Evolutionary conservation across 2,888 invertebrate species (phyloP).

Genomic region (Rhagophthalmus giganteus): DNA sequence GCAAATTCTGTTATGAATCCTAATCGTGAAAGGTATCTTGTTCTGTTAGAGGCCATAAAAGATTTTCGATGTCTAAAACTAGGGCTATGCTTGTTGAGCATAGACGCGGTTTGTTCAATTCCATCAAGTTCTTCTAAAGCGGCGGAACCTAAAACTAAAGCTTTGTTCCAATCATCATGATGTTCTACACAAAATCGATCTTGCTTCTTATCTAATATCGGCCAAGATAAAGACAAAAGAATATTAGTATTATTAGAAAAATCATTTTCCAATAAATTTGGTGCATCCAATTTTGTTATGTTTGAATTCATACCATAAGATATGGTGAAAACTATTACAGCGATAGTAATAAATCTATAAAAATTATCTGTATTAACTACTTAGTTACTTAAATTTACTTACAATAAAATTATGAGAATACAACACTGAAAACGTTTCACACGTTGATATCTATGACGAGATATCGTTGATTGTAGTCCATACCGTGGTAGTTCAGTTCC

Average conservation of each 20-base stretch:
- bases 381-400: constrained; percentile 49
- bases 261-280: constrained; percentile 4
- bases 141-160: constrained; percentile 60
- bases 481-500: constrained; percentile 55
- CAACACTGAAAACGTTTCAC: constrained; percentile 71
- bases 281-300: too few species aligned
- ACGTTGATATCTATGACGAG: constrained; percentile 57
- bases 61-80: constrained; percentile 73
- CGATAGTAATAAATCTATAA: too few species aligned
- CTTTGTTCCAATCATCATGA: constrained; percentile 55
- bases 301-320: constrained; percentile 22
- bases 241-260: constrained; percentile 20
- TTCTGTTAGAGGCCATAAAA: constrained; percentile 64
- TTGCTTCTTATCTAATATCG: constrained; percentile 34
- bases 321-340: constrained; percentile 34
- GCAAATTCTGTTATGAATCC: constrained; percentile 73
- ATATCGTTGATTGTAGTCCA: constrained; percentile 59
- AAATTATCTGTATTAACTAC: too few species aligned
- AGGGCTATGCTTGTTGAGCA: constrained; percentile 62
- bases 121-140: constrained; percentile 61
- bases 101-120: constrained; percentile 59
- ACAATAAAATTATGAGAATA: constrained; percentile 70
- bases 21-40: constrained; percentile 65
- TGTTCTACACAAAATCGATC: constrained; percentile 10
- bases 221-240: constrained; percentile 21